These are phyloP conservation scores for Zygogramma bicolorata DNA, from an alignment of 2,888 invertebrate genomes.

Conservation along the genomic window DNA sequence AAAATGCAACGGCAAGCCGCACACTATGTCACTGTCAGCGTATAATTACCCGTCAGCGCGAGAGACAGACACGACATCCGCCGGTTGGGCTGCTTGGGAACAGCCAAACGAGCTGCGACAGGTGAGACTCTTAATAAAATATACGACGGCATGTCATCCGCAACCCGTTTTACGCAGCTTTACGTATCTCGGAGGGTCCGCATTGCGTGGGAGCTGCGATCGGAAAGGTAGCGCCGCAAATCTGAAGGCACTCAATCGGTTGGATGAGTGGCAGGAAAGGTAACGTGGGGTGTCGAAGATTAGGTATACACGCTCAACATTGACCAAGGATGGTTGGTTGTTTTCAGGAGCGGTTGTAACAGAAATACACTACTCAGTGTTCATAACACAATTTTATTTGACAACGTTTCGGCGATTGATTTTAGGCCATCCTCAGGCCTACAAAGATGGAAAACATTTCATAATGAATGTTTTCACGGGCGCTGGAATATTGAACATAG, in stretches of 20 bases:
- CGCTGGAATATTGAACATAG: too few species aligned
- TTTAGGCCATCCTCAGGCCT: too few species aligned
- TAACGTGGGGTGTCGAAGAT: too few species aligned
- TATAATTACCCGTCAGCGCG: slow-evolving; percentile 66
- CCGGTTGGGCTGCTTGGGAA: slow-evolving; percentile 62
- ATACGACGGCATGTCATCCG: slow-evolving; percentile 61
- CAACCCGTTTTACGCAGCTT: slow-evolving; percentile 59
- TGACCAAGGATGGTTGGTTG: too few species aligned
- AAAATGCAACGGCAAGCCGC: slow-evolving; percentile 65
- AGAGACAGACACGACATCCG: slow-evolving; percentile 65
- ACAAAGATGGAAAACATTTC: too few species aligned
- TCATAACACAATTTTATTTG: too few species aligned
- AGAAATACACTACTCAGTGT: too few species aligned
- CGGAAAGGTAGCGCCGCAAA: slow-evolving; percentile 21
- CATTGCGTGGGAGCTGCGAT: slow-evolving; percentile 6
- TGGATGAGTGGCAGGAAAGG: background rate
- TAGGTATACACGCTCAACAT: too few species aligned
- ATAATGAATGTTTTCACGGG: too few species aligned
- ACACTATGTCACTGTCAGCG: slow-evolving; percentile 67
- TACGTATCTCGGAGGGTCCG: slow-evolving; percentile 27
- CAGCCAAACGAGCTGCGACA: slow-evolving; percentile 62
- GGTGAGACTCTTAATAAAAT: slow-evolving; percentile 67
- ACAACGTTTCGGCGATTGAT: too few species aligned
- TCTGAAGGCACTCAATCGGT: background rate
- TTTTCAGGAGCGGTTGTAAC: too few species aligned